Evolutionary conservation across 2,113 vertebrate genomes (phyloP).

Genomic region (Parotia lawesii): DNA sequence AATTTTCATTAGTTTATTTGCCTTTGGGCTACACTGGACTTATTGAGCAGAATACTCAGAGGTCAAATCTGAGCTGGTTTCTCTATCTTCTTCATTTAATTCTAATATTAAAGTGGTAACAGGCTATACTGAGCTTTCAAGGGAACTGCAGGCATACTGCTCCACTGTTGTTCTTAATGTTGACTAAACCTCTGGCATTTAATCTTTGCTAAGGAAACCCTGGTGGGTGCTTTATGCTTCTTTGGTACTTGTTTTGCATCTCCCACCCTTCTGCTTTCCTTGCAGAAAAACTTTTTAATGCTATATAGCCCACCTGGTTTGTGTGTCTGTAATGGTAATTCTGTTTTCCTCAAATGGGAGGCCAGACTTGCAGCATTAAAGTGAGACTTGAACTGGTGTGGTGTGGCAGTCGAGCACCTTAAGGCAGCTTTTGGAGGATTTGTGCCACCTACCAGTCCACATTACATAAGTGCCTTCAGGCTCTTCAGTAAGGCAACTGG

Average conservation of each 20-base stretch:
- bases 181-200: slow-evolving; percentile 7
- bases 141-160: neutral
- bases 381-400: neutral
- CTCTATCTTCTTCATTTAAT: slow-evolving; percentile 38
- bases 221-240: neutral
- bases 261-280: slow-evolving; percentile 4
- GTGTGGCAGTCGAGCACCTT: neutral
- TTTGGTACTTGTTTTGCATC: neutral
- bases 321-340: neutral
- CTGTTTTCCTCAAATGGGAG: neutral
- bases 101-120: neutral
- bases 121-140: neutral
- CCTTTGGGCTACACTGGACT: neutral
- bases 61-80: neutral
- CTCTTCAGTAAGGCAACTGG: neutral
- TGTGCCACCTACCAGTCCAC: neutral
- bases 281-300: neutral
- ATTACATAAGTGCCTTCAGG: neutral
- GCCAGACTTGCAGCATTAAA: neutral
- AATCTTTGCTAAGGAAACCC: slow-evolving; percentile 10
- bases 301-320: neutral
- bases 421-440: neutral
- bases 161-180: neutral
- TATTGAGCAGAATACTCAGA: neutral
- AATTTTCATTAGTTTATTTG: neutral